Percentiles rank a stretch among this genome's conserved stretches.
Evolutionary conservation across 2,888 invertebrate species (phyloP).

Genomic region (Drosophila conformis): DNA sequence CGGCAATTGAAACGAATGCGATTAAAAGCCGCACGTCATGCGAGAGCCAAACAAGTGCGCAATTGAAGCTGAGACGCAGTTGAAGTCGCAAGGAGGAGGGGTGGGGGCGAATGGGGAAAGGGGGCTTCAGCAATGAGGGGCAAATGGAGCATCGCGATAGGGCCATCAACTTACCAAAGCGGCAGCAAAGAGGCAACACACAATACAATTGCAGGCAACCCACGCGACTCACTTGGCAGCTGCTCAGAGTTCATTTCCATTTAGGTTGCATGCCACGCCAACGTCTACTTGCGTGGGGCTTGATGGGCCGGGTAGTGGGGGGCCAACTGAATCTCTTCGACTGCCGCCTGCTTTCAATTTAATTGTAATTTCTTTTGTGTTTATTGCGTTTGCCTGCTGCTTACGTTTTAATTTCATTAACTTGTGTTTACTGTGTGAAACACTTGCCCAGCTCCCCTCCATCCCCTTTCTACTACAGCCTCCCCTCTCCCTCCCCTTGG

Average conservation of each 20-base stretch:
- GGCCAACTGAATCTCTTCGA: constrained; percentile 53
- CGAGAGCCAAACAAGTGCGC: constrained; percentile 40
- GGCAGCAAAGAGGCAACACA: constrained; percentile 11
- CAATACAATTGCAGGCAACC: constrained; percentile 43
- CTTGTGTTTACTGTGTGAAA: constrained; percentile 77
- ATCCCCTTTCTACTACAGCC: background rate
- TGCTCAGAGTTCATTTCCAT: constrained; percentile 74
- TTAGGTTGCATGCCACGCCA: constrained; percentile 69
- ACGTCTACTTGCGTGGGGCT: constrained; percentile 7
- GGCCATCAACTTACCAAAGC: constrained; percentile 32
- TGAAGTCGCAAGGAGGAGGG: constrained; percentile 1
- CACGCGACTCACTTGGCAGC: constrained; percentile 59
- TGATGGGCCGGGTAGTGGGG: background rate
- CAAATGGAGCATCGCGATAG: constrained; percentile 78
- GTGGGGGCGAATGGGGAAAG: background rate
- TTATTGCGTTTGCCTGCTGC: constrained; percentile 76
- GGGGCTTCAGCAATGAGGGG: constrained; percentile 1
- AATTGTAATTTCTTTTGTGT: constrained; percentile 80
- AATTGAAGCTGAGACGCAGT: constrained; percentile 9
- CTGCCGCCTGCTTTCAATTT: constrained; percentile 72
- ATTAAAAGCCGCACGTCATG: constrained; percentile 78
- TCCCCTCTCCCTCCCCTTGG: background rate
- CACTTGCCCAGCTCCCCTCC: constrained; percentile 53
- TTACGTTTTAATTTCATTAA: constrained; percentile 80
- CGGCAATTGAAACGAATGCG: constrained; percentile 81